Base-by-base conservation (phyloP, 2,797 vertebrate genomes). In the Hapalemur alaotrensis region DNA sequence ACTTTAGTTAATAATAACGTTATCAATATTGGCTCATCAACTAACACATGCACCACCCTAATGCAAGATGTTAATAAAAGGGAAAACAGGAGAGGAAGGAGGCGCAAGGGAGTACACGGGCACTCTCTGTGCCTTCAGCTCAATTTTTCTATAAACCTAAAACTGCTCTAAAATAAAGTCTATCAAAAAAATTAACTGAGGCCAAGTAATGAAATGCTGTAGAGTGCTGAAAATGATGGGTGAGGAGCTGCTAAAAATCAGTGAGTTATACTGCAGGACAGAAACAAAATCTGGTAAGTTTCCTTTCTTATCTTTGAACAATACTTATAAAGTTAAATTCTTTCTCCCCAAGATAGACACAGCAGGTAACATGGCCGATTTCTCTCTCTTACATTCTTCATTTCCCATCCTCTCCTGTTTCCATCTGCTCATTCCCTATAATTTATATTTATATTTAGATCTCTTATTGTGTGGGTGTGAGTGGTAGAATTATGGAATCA, bases 401-500 rank as follows among this genome's bases (percentile, higher is more conserved):
- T 5, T 23, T 43, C 22, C 35, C 38, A 13, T 22, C 22, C 52
- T 82, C 73, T 73, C 78, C 20, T 57, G 28, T 23, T 84, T 61
- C 89, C 89, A 59, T 86, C 91, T 89, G 93, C 46, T 73, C 59
- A n/a, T 61, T 61, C 89, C n/a, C 43, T 65, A 22, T 46, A n/a
- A 63, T 50, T 88, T 93, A 38, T 78, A 57, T 59, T 92, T 92
- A 70, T 23, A 41, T 82, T 82, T 79, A 48, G 73, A 65, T 43
- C 83, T 91, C 20, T 46, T 70, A 59, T 13, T 50, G 75, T 18
- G 57, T 94, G 96, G 92, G 86, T 6, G 18, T 91, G 92, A 83
- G 93, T 41, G 79, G 50, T 89, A 73, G 96, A 79, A 81, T 88
- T 43, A 87, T 69, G n/a, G 79, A 73, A 83, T 87, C 90, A 28